Percentiles rank a stretch among this genome's conserved stretches.
Conservation (phyloP, 2,888 invertebrate genomes). For the Candidula unifasciata region DNA sequence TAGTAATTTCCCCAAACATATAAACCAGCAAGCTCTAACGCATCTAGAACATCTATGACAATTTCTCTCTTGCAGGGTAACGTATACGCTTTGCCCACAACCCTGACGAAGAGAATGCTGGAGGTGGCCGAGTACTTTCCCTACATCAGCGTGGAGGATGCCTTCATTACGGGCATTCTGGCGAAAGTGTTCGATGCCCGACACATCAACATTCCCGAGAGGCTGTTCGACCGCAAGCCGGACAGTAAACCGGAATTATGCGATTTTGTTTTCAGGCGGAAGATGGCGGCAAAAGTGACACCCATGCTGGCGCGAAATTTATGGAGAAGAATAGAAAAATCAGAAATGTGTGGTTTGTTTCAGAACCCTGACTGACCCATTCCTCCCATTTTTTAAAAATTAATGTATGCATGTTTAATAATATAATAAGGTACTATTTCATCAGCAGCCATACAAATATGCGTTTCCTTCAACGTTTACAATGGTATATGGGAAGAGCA, state of each 20-base stretch:
- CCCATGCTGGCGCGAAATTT: conserved; percentile 29
- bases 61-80: conserved; percentile 55
- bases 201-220: conserved; percentile 43
- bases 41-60: too few species aligned
- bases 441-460: background rate
- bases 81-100: conserved; percentile 63
- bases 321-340: conserved; percentile 40
- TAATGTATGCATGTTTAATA: background rate
- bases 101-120: conserved; percentile 57
- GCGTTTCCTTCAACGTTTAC: too few species aligned
- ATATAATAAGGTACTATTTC: background rate
- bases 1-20: too few species aligned
- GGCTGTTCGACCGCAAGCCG: conserved; percentile 33
- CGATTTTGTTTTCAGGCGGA: conserved; percentile 39
- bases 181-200: conserved; percentile 59
- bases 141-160: conserved; percentile 66
- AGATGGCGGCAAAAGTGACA: conserved; percentile 29
- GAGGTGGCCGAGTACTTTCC: conserved; percentile 62
- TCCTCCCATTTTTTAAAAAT: background rate
- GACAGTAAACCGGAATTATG: conserved; percentile 42
- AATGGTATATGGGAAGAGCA: too few species aligned
- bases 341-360: conserved; percentile 46
- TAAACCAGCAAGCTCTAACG: too few species aligned
- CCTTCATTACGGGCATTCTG: conserved; percentile 66
- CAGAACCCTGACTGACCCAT: background rate